phyloP scores from a whole-genome alignment of 2,113 vertebrate genomes.

The Bolborhynchus lineola region DNA sequence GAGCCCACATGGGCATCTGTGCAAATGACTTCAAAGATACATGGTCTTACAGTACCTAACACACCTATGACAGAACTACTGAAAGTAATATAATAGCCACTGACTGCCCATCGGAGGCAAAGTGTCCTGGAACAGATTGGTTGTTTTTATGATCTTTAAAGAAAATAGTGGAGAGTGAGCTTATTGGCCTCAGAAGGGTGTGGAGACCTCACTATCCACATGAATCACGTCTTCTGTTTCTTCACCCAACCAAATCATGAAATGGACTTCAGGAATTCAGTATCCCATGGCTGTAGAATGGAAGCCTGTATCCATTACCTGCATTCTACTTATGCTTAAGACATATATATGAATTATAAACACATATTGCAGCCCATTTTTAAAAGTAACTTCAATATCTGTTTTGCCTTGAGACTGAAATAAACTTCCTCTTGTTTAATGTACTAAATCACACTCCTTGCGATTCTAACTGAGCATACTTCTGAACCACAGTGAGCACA shows the following conservation, averaged over 20 bases:
- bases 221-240: background rate
- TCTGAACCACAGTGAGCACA: conserved; percentile 16
- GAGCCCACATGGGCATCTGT: background rate
- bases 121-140: background rate
- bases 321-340: background rate
- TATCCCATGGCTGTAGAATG: background rate
- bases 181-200: background rate
- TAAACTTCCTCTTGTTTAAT: background rate
- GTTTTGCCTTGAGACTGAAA: background rate
- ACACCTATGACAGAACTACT: background rate
- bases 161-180: background rate
- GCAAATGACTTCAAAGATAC: background rate
- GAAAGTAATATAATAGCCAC: background rate
- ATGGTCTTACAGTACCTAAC: background rate
- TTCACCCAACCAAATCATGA: background rate
- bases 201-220: background rate
- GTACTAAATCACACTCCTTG: conserved; percentile 2
- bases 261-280: background rate
- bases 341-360: background rate
- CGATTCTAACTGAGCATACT: conserved; percentile 12
- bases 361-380: background rate
- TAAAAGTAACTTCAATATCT: background rate
- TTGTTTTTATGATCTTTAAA: background rate
- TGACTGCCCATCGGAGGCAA: background rate
- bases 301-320: background rate